Base-by-base conservation (phyloP, 2,797 vertebrate species). In the Myoxocephalus aenaeus region DNA sequence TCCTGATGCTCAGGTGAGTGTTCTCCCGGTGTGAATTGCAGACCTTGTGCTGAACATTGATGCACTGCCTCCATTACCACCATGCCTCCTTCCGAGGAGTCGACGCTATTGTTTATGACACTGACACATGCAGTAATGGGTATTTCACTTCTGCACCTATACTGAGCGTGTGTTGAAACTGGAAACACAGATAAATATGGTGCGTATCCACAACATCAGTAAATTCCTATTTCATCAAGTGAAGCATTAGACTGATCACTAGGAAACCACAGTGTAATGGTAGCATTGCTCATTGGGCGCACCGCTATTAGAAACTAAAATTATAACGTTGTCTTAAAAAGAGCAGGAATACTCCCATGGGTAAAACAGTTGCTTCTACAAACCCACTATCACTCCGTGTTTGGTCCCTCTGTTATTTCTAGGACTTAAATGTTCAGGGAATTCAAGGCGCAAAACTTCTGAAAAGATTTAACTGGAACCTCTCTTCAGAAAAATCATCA, bases 21-120 rank as follows among this genome's bases (percentile, higher is more conserved):
- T 92, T 92, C 90, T 91, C 85, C 89, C 87, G 87, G 91, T 92
- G 91, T 92, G 92, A 92, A 93, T 93, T 92, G 92, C 90, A 93
- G 94, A 95, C 94, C 95, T 94, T 95, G 94, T 94, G 92, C 85
- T 92, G 90, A 95, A 95, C 94, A 95, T 93, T 96, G 95, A 96
- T 96, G 92, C 95, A 96, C 94, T 94, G 93, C 94, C 94, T 95
- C 94, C 93, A 96, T 96, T 96, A 96, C 87, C 78, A 83, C 91
- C 78, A 87, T 92, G 93, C 91, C 94, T 94, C 89, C 89, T 92
- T 93, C 90, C 90, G 88, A 92, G 90, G 86, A 86, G 92, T 89
- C 87, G 75, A 89, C 89, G 88, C 93, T 92, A 94, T 95, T 94
- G 94, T 95, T 96, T 95, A 95, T 95, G 94, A 94, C 88, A 92